These are phyloP conservation scores for Conus canariensis DNA, from an alignment of 2,888 invertebrate genomes.

Conservation along the genomic window DNA sequence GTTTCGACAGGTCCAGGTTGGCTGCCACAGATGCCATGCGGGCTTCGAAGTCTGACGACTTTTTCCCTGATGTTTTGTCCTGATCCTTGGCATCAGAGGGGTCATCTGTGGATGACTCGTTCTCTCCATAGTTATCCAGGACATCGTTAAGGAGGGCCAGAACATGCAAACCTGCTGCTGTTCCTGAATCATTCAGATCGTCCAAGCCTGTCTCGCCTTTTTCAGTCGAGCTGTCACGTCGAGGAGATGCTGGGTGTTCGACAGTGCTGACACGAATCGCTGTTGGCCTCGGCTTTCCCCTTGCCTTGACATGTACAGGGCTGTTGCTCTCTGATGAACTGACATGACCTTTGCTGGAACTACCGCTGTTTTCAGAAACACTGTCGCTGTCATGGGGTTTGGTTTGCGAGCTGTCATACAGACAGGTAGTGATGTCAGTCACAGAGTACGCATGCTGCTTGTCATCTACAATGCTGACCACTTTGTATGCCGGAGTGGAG, in stretches of 20 bases:
- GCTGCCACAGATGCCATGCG: conserved; percentile 70
- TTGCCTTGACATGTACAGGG: conserved; percentile 7
- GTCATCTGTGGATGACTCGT: conserved; percentile 51
- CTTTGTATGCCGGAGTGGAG: conserved; percentile 37
- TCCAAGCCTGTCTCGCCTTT: conserved; percentile 52
- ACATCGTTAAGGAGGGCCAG: conserved; percentile 69
- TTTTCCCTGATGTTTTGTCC: conserved; percentile 41
- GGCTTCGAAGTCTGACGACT: conserved; percentile 67
- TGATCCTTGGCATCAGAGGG: not conserved
- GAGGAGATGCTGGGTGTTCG: not conserved
- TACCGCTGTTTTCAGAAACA: conserved; percentile 3
- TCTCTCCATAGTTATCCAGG: conserved; percentile 55
- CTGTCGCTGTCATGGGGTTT: not conserved
- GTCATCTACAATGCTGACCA: conserved; percentile 47
- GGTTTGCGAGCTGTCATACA: conserved; percentile 41
- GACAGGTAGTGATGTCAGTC: conserved; percentile 48
- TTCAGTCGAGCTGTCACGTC: conserved; percentile 44
- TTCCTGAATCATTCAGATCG: conserved; percentile 51
- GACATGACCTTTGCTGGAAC: conserved; percentile 25
- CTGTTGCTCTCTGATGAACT: conserved; percentile 29
- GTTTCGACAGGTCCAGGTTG: conserved; percentile 62
- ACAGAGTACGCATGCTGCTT: conserved; percentile 43
- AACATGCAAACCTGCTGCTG: conserved; percentile 62
- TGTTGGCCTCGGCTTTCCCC: not conserved
- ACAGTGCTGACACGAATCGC: not conserved